phyloP scores from a whole-genome alignment of 2,113 vertebrate genomes.

The Xyliphius kryptos region DNA sequence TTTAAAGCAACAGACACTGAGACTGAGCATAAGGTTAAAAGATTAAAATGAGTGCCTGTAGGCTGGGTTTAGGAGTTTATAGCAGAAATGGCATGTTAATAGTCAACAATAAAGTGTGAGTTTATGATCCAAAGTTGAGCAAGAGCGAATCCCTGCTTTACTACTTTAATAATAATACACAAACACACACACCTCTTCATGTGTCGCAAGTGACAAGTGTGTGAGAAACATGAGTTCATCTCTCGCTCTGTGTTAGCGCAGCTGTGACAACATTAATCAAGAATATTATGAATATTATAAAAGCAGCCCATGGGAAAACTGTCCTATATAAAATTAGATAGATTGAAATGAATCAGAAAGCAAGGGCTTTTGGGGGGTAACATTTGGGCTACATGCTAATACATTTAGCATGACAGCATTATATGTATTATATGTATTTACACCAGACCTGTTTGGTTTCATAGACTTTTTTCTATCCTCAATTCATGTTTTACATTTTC shows the following conservation, averaged over 20 bases:
- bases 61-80: neutral
- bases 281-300: constrained; percentile 9
- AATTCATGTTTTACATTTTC: no score
- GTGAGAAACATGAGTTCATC: constrained; percentile 29
- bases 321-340: constrained; percentile 6
- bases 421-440: no score
- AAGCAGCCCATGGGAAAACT: constrained; percentile 12
- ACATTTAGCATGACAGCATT: neutral
- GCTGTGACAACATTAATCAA: constrained; percentile 30
- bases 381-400: neutral
- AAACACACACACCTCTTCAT: neutral
- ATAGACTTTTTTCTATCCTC: no score
- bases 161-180: neutral
- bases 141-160: neutral
- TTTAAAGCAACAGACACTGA: no score
- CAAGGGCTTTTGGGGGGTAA: neutral
- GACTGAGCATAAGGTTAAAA: no score
- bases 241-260: constrained; percentile 6
- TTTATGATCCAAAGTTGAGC: neutral
- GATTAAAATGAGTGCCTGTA: neutral
- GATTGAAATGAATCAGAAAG: constrained; percentile 3
- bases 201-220: constrained; percentile 12
- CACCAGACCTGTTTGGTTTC: no score
- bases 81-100: neutral
- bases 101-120: neutral